These are phyloP conservation scores for Eretmochelys imbricata DNA, from an alignment of 2,113 vertebrate genomes.

Conservation along the genomic window DNA sequence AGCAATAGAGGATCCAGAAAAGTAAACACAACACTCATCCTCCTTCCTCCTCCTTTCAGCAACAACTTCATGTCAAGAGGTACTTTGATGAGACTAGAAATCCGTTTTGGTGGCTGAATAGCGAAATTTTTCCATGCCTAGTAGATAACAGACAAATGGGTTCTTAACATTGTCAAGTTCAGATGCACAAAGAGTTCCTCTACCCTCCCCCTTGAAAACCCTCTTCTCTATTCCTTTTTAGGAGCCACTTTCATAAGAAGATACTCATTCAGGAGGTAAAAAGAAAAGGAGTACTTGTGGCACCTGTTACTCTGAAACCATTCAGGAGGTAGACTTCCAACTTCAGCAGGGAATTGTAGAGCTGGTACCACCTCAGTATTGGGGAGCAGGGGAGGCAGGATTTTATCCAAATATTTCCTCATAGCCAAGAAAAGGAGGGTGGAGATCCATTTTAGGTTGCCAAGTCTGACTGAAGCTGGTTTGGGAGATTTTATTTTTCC, in stretches of 20 bases:
- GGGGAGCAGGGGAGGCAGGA: too few relatives aligned
- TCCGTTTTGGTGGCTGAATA: background rate
- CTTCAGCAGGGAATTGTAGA: too few relatives aligned
- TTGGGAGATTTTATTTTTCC: too few relatives aligned
- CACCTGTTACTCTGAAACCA: too few relatives aligned
- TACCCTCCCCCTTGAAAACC: background rate
- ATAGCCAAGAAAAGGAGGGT: too few relatives aligned
- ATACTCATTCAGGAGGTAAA: background rate
- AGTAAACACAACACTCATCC: background rate
- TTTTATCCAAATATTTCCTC: too few relatives aligned
- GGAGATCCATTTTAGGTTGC: too few relatives aligned
- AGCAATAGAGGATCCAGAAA: background rate
- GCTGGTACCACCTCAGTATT: too few relatives aligned
- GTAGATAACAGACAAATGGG: background rate
- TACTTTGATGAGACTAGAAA: background rate
- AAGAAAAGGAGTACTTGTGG: too few relatives aligned
- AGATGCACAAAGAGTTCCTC: background rate
- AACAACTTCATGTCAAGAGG: background rate
- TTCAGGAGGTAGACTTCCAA: background rate
- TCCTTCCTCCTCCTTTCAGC: background rate
- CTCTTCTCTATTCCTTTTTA: too few relatives aligned
- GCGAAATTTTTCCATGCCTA: background rate
- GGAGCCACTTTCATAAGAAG: background rate
- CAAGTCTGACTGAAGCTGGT: too few relatives aligned
- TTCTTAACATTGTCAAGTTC: background rate